Evolutionary conservation across 2,888 invertebrate genomes (phyloP), one percentile per base, ranked within the genome.

Genomic region (Cryptosula pallasiana): DNA sequence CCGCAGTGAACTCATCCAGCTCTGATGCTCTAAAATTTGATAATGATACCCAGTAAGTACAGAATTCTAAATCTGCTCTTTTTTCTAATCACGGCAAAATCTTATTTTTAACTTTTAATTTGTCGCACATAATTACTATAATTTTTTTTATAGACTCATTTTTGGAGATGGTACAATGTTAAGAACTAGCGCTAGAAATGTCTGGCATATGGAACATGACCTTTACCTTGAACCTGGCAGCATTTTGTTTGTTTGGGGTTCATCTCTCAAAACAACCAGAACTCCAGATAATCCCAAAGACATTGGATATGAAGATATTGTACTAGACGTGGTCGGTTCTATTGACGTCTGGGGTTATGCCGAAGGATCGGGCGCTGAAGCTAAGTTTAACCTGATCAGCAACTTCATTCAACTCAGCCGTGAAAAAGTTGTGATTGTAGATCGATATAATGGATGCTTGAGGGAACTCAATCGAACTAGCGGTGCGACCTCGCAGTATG

Each of bases 201-300:
- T 63, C 27, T 63, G 63, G 63, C 63, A 63, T 32, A 63, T 63
- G 29, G 63, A 63, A 34, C 63, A 27, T 29, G 63, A 63, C n/a
- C 5, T 20, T 5, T 63, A 13, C 34, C 2, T 63, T 20, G 27
- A 63, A 25, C 16, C 25, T 5, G 32, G 13, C 2, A 27, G 29
- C 32, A 63, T 63, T 32, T 32, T 63, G 2, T 32, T 29, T 27
- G 20, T 32, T 63, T 63, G 63, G 63, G 63, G 63, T 32, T 63
- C 63, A 3, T 20, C 63, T 29, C 9, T 63, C 2, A 25, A 32
- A 32, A 63, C 63, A 5, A 13, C 9, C 32, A 23, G 25, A 5
- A 45, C 45, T 20, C 5, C 45, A 13, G 45, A 45, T 20, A 45
- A 45, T 20, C 5, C 5, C 45, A n/a, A n/a, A n/a, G n/a, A n/a